phyloP scores from a whole-genome alignment of 2,113 vertebrate species.

The Eptesicus fuscus region DNA sequence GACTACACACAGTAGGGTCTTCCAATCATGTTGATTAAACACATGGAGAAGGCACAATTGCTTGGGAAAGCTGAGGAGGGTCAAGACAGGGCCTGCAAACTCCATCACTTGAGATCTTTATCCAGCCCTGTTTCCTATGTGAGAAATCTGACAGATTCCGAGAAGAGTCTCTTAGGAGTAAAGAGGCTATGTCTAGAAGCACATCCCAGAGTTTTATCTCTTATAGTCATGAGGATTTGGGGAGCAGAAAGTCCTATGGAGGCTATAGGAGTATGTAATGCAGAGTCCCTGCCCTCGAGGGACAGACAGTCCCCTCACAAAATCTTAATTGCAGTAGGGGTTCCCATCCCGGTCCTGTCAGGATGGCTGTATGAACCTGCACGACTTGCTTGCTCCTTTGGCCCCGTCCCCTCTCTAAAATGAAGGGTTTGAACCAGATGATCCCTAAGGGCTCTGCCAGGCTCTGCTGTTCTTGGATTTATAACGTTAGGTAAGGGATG shows the following conservation, averaged over 20 bases:
- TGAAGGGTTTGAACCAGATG: background rate
- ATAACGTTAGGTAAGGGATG: background rate
- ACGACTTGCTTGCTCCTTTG: background rate
- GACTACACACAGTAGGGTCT: background rate
- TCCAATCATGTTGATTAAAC: background rate
- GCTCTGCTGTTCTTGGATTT: background rate
- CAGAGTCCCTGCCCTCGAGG: background rate
- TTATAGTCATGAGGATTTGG: background rate
- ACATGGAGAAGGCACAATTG: background rate
- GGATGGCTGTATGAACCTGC: background rate
- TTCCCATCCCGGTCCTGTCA: background rate
- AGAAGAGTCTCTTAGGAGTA: background rate
- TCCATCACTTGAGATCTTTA: background rate
- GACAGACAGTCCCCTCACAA: background rate
- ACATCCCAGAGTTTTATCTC: background rate
- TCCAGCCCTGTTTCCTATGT: background rate
- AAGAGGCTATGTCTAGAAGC: background rate
- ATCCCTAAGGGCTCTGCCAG: background rate
- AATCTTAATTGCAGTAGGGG: background rate
- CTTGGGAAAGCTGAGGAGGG: background rate
- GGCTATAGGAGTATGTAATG: background rate
- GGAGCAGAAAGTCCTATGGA: background rate
- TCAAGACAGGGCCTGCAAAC: background rate
- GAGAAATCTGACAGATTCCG: background rate
- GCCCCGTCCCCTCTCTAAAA: background rate